Conservation (phyloP, 2,888 invertebrate species). For the Leptopilina myrica region DNA sequence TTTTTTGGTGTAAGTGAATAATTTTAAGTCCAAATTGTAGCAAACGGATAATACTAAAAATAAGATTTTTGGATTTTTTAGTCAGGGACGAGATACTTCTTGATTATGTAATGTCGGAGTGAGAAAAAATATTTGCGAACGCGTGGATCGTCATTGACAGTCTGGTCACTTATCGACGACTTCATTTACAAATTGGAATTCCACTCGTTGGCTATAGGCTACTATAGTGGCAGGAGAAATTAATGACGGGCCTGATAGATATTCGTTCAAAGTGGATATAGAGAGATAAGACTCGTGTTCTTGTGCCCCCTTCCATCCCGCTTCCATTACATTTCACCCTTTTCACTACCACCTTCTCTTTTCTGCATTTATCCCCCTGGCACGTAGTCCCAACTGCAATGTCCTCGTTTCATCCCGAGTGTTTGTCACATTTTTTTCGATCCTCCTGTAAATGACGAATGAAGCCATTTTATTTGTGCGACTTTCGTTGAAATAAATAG, state of each 20-base stretch:
- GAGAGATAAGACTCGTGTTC: conserved; percentile 49
- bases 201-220: conserved; percentile 49
- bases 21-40: no score
- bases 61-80: no score
- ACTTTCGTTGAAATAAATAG: conserved; percentile 22
- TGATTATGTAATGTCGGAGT: no score
- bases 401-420: conserved; percentile 7
- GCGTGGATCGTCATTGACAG: conserved; percentile 53
- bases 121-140: no score
- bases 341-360: neutral
- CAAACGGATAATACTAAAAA: no score
- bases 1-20: no score
- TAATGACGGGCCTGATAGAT: conserved; percentile 57
- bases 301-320: neutral
- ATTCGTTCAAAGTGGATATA: conserved; percentile 60
- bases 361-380: neutral
- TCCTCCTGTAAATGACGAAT: neutral
- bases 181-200: conserved; percentile 70
- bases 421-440: conserved; percentile 3
- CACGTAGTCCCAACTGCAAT: neutral
- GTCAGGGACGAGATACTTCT: no score
- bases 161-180: conserved; percentile 68
- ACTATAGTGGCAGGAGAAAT: conserved; percentile 52
- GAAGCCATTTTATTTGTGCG: neutral
- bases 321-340: neutral